Base-by-base conservation (phyloP, 2,888 invertebrate species). In the Agonum fuliginosum region DNA sequence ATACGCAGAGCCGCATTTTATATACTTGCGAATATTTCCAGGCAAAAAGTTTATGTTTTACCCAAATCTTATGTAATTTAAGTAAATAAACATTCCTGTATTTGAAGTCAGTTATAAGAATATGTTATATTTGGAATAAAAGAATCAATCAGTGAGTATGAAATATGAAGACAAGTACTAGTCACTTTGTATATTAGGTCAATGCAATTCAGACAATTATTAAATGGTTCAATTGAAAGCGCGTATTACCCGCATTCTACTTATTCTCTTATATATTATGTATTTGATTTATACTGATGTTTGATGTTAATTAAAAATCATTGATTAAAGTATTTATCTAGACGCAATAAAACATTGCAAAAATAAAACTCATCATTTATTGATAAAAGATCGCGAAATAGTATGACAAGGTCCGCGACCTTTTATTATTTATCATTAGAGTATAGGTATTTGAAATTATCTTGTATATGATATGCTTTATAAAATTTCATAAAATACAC, bases 401-500 rank as follows among this genome's bases (percentile, higher is more conserved):
- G 30, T 30, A 30, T 30, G 30, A 8, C 3, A 5, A 8, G 8
- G 30, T 30, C 30, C 30, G 30, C 30, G 30, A 30, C 30, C 30
- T 30, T 30, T 30, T 30, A 48, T 48, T 20, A 48, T 17, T 48
- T 48, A 48, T 30, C 30, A 5, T 30, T 41, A 17, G 1, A 46
- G 6, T 46, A 46, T 17, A n/a, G n/a, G n/a, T n/a, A n/a, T n/a
- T n/a, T n/a, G n/a, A n/a, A n/a, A n/a, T n/a, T n/a, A n/a, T n/a
- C 46, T 46, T 17, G 3, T 48, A 10, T 48, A 17, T 17, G 20
- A 34, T 17, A 27, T 48, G 20, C 30, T 30, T 14, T 72, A 72
- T 54, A 54, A 72, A 72, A 72, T 72, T 54, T 72, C 51, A 72
- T 72, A 54, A 72, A 72, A 27, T 54, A 51, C 54, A 72, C 72